Conservation (phyloP, 2,113 vertebrate genomes). For the Piprites chloris region DNA sequence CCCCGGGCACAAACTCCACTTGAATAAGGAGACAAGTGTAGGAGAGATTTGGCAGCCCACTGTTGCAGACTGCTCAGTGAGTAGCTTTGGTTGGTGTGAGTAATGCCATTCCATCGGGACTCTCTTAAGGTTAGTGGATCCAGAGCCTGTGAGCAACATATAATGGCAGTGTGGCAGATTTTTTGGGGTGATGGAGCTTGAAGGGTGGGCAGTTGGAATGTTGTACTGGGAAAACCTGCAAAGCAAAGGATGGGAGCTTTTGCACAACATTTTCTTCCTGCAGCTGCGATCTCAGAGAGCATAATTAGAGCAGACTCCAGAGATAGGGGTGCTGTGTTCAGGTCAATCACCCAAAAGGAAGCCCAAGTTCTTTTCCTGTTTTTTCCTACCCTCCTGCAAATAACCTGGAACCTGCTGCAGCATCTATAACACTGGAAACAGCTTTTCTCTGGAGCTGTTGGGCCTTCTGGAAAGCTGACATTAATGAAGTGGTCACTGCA, state of each 20-base stretch:
- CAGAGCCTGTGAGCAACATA: neutral
- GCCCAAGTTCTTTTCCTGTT: neutral
- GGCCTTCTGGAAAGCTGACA: neutral
- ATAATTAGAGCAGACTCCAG: neutral
- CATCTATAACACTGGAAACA: neutral
- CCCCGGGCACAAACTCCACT: neutral
- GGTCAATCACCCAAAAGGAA: neutral
- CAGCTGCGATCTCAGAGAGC: neutral
- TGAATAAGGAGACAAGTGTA: neutral
- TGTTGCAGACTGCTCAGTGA: neutral
- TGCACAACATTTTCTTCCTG: rapidly evolving
- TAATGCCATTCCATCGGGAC: neutral
- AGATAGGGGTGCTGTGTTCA: neutral
- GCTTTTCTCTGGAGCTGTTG: neutral
- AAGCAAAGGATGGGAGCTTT: neutral
- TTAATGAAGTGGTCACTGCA: neutral
- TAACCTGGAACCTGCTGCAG: neutral
- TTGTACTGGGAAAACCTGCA: neutral
- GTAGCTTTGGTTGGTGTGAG: neutral
- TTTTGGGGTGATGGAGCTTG: neutral
- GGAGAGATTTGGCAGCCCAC: neutral
- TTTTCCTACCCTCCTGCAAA: neutral
- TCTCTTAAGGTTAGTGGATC: neutral
- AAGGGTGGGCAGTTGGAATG: neutral
- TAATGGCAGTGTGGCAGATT: neutral